These are phyloP conservation scores for Hylomyscus alleni DNA, from an alignment of 2,797 vertebrate genomes.

Conservation along the genomic window DNA sequence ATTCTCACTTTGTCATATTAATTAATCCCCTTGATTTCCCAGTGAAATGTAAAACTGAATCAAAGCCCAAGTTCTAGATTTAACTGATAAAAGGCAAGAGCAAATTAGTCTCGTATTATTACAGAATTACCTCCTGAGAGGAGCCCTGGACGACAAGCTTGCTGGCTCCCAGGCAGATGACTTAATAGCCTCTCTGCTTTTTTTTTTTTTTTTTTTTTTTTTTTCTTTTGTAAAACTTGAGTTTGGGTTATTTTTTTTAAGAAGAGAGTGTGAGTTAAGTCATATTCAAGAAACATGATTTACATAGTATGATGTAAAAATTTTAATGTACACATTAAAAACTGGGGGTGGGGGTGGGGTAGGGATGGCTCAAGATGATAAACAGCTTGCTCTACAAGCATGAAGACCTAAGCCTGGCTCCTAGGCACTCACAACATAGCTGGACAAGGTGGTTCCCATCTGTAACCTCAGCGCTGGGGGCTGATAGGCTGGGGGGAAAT, in stretches of 20 bases:
- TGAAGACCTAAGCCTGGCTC: neutral
- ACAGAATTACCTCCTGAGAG: neutral
- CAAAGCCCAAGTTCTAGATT: constrained; percentile 12
- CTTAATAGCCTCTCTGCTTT: neutral
- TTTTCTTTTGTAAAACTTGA: constrained; percentile 13
- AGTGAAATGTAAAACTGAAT: constrained; percentile 16
- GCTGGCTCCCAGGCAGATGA: neutral
- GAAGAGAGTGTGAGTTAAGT: neutral
- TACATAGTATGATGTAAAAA: neutral
- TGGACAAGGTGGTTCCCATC: neutral
- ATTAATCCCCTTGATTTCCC: constrained; percentile 58
- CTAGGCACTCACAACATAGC: neutral
- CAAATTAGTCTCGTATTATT: neutral
- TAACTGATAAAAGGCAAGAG: neutral
- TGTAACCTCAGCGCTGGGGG: neutral
- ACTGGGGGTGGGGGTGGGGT: neutral
- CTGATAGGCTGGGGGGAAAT: neutral
- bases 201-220: neutral
- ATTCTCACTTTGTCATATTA: constrained; percentile 52
- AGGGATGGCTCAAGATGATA: neutral
- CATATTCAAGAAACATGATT: neutral
- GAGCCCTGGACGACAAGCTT: neutral
- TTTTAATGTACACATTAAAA: neutral
- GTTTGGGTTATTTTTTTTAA: constrained; percentile 10
- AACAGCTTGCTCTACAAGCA: neutral